Evolutionary conservation across 2,113 vertebrate genomes (phyloP).

Genomic region (Monarcha castaneiventris): DNA sequence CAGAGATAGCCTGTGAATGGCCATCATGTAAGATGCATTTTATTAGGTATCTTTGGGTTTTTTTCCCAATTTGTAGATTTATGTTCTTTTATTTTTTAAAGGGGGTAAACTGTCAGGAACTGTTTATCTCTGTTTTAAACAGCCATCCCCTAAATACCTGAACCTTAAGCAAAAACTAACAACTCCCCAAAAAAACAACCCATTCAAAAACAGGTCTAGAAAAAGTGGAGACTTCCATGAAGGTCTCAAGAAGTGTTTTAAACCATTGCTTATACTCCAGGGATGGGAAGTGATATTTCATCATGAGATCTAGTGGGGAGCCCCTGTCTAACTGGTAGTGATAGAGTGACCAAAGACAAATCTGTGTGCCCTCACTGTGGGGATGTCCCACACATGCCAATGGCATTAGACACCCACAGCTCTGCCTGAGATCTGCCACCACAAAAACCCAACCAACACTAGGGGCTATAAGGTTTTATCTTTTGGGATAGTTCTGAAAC

Average conservation of each 20-base stretch:
- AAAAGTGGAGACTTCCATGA: background rate
- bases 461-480: background rate
- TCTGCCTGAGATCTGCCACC: background rate
- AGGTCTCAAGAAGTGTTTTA: background rate
- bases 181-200: background rate
- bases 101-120: background rate
- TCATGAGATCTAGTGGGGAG: background rate
- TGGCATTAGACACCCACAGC: background rate
- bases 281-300: background rate
- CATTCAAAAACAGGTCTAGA: background rate
- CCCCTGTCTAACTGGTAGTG: background rate
- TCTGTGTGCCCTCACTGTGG: background rate
- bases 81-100: background rate
- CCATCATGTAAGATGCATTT: background rate
- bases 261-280: background rate
- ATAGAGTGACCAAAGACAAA: fast-evolving
- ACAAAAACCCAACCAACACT: background rate
- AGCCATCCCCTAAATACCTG: background rate
- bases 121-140: background rate
- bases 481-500: background rate
- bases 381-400: background rate
- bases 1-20: background rate
- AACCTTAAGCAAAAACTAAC: background rate
- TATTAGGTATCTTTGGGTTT: background rate
- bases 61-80: background rate